Percentiles rank a stretch among this genome's conserved stretches.
Evolutionary conservation across 2,888 invertebrate species (phyloP).

Genomic region (Metacarcinus magister): DNA sequence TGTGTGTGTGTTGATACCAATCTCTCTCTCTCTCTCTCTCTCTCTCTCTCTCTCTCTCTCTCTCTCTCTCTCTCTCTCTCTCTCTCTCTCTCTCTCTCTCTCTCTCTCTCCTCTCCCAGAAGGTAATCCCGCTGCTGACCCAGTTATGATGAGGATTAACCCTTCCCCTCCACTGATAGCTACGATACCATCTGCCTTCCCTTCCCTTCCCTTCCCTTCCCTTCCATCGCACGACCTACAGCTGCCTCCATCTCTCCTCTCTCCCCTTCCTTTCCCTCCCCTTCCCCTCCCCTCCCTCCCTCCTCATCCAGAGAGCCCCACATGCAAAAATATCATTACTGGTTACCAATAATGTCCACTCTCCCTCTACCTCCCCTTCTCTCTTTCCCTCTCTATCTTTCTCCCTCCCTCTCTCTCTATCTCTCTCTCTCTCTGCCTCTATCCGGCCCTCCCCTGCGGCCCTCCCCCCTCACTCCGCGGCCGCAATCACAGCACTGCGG

Average conservation of each 20-base stretch:
- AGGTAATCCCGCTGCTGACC: conserved; percentile 43
- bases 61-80: conserved; percentile 36
- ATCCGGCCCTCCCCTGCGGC: not conserved
- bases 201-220: not conserved
- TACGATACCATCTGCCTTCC: conserved; percentile 47
- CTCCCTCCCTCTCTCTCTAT: not conserved
- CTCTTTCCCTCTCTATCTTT: not conserved
- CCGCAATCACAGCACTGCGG: conserved; percentile 33
- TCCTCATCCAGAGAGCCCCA: conserved; percentile 29
- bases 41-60: conserved; percentile 17
- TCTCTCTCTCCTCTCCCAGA: not conserved
- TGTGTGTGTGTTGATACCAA: no score
- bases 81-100: conserved; percentile 31
- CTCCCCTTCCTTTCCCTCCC: not conserved
- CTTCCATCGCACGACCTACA: not conserved
- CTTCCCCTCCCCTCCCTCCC: not conserved
- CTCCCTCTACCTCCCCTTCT: not conserved
- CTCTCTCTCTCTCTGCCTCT: no score
- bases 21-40: conserved; percentile 37
- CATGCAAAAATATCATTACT: conserved; percentile 68
- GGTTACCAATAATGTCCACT: conserved; percentile 60
- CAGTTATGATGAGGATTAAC: conserved; percentile 65
- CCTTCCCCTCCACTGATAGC: conserved; percentile 43
- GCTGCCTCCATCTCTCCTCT: conserved; percentile 30
- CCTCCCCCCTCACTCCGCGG: not conserved